Percentiles rank a stretch among this genome's conserved stretches.
Conservation (phyloP, 2,888 invertebrate species). For the Nudaria mundana region DNA sequence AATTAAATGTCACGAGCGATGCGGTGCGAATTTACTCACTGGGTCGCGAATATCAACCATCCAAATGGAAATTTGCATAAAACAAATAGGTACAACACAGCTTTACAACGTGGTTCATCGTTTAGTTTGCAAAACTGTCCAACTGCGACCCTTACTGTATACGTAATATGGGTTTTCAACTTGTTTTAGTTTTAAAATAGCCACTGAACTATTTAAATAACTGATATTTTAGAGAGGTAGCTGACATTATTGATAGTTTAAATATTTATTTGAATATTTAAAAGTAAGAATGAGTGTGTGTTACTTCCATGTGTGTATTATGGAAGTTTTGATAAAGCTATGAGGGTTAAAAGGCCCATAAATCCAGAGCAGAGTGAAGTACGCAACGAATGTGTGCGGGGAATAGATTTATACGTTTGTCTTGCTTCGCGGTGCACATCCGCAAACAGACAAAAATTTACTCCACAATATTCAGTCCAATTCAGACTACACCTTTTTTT, state of each 20-base stretch:
- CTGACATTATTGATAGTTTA: conserved; percentile 26
- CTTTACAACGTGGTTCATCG: conserved; percentile 31
- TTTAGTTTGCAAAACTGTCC: conserved; percentile 23
- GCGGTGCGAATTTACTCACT: conserved; percentile 69
- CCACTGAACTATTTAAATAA: conserved; percentile 36
- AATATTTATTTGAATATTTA: conserved; percentile 30
- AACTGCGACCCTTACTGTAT: conserved; percentile 18
- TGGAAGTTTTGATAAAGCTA: conserved; percentile 51
- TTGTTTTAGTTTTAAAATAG: conserved; percentile 36
- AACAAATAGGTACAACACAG: conserved; percentile 46
- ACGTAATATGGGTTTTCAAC: conserved; percentile 33
- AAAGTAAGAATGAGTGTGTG: conserved; percentile 24
- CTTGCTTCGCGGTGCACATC: conserved; percentile 47
- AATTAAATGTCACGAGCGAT: conserved; percentile 73
- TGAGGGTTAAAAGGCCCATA: conserved; percentile 52
- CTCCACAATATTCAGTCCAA: conserved; percentile 17
- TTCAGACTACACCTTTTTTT: no score
- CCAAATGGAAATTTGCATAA: conserved; percentile 74
- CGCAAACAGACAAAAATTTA: conserved; percentile 51
- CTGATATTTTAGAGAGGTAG: conserved; percentile 22
- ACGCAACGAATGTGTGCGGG: conserved; percentile 61
- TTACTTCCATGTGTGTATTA: no score
- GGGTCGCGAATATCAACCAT: conserved; percentile 64
- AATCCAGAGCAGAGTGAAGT: conserved; percentile 52
- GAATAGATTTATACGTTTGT: conserved; percentile 61